These are phyloP conservation scores for Macquaria australasica DNA, from an alignment of 2,113 vertebrate species.

Conservation along the genomic window DNA sequence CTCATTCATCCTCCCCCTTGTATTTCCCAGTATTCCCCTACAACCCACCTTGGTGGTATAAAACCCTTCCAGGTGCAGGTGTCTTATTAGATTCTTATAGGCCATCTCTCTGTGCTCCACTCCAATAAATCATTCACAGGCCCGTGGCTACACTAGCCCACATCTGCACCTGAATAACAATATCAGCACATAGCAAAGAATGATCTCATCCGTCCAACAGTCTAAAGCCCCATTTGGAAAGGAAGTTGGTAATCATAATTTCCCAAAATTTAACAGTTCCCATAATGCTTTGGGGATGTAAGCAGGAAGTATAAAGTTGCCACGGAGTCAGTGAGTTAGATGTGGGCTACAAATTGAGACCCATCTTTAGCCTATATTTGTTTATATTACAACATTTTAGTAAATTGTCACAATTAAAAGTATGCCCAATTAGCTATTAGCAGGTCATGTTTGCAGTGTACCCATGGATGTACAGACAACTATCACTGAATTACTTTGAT, in stretches of 20 bases:
- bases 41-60: background rate
- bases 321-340: too few relatives aligned
- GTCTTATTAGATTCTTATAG: slow-evolving; percentile 59
- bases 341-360: background rate
- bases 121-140: slow-evolving; percentile 65
- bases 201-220: background rate
- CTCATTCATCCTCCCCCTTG: background rate
- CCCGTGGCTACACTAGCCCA: slow-evolving; percentile 20
- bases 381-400: background rate
- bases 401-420: background rate
- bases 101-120: background rate
- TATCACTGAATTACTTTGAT: too few relatives aligned
- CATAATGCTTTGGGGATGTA: background rate
- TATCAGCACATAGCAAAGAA: background rate
- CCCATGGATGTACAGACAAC: too few relatives aligned
- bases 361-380: background rate
- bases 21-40: background rate
- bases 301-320: background rate
- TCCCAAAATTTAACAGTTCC: too few relatives aligned
- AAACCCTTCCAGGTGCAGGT: slow-evolving; percentile 42
- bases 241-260: background rate
- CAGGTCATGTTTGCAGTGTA: too few relatives aligned
- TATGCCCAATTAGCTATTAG: background rate
- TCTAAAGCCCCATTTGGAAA: background rate
- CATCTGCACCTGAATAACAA: slow-evolving; percentile 55